Conservation (phyloP, 2,888 invertebrate species). For the Eristalis arbustorum region DNA sequence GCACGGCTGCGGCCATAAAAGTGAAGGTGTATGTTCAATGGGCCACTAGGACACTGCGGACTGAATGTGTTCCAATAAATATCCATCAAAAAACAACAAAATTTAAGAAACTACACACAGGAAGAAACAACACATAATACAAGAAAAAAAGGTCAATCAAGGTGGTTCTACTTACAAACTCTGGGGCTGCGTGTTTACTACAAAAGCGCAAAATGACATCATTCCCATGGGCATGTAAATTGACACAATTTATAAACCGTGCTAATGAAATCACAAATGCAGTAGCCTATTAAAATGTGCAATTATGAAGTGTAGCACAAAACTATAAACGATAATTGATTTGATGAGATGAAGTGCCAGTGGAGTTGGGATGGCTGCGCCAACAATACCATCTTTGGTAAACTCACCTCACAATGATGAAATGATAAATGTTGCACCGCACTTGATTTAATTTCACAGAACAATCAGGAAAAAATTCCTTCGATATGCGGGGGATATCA, state of each 20-base stretch:
- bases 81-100: constrained; percentile 21
- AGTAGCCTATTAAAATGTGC: constrained; percentile 36
- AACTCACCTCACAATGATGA: constrained; percentile 42
- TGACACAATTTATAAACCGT: constrained; percentile 38
- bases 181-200: constrained; percentile 55
- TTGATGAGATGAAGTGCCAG: background rate
- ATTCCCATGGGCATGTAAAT: constrained; percentile 48
- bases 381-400: background rate
- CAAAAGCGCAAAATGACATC: constrained; percentile 68
- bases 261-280: constrained; percentile 43
- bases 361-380: background rate
- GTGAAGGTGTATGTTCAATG: background rate
- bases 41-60: constrained; percentile 23
- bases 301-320: constrained; percentile 20
- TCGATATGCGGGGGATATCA: background rate
- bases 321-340: constrained; percentile 24
- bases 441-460: constrained; percentile 17
- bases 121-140: constrained; percentile 24
- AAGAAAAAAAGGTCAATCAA: constrained; percentile 57
- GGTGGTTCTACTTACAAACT: constrained; percentile 65
- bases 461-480: constrained; percentile 8
- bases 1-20: background rate
- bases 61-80: constrained; percentile 29
- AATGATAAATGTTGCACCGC: constrained; percentile 23
- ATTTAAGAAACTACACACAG: constrained; percentile 1